Conservation (phyloP, 2,113 vertebrate species). For the Phalacrocorax brasilianus region DNA sequence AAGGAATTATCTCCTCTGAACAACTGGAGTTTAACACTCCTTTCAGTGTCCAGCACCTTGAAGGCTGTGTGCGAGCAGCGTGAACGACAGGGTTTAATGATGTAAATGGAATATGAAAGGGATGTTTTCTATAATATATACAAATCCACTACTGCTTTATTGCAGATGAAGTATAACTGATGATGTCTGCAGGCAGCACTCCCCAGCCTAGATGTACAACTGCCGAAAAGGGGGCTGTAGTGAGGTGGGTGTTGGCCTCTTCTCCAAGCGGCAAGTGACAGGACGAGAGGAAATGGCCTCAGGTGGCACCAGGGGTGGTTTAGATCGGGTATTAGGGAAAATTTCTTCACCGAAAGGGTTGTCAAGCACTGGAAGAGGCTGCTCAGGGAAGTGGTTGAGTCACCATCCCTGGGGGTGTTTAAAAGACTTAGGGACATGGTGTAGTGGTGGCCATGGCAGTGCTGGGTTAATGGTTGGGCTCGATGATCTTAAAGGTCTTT, state of each 20-base stretch:
- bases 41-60: rapidly evolving
- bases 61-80: not conserved
- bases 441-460: not conserved
- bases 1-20: not conserved
- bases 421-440: not conserved
- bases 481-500: not conserved
- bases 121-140: not conserved
- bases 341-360: not conserved
- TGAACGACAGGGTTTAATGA: not conserved
- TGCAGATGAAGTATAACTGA: not conserved
- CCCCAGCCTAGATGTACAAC: not conserved
- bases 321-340: not conserved
- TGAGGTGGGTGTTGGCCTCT: rapidly evolving
- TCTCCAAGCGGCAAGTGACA: rapidly evolving
- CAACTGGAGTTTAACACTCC: not conserved
- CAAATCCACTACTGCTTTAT: not conserved
- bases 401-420: not conserved
- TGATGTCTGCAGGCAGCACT: not conserved
- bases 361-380: not conserved
- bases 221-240: not conserved
- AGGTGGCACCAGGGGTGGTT: not conserved
- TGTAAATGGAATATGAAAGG: not conserved
- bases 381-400: not conserved
- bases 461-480: not conserved
- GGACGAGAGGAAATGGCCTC: not conserved